A percentile compares a stretch with the other conserved stretches of the same genome.
These are phyloP conservation scores for Drosophila simulans DNA, from an alignment of 1,140 invertebrate species.

Conservation along the genomic window DNA sequence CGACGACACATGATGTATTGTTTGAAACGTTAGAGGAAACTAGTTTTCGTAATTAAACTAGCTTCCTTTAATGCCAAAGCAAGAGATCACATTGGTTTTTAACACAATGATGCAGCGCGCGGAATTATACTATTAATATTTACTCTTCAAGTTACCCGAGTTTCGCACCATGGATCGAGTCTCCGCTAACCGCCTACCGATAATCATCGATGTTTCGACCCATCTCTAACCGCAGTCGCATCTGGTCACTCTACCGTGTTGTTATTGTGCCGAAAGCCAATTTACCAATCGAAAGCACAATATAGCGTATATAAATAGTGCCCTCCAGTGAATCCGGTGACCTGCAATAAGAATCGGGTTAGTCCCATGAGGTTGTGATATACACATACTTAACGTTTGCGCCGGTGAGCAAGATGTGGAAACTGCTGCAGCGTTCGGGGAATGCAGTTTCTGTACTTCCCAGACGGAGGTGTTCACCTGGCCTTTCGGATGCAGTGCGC, in stretches of 20 bases:
- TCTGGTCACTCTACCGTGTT: neutral
- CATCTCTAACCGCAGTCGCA: too few species aligned
- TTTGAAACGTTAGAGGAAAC: too few species aligned
- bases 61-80: too few species aligned
- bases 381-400: neutral
- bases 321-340: neutral
- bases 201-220: too few species aligned
- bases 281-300: neutral
- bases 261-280: neutral
- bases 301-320: neutral
- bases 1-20: too few species aligned
- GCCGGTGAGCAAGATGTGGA: conserved; percentile 4
- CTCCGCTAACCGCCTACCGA: too few species aligned
- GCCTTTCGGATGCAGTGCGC: neutral
- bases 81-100: too few species aligned
- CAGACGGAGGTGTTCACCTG: neutral
- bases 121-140: too few species aligned
- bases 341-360: neutral
- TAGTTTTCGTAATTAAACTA: too few species aligned
- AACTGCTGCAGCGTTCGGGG: neutral
- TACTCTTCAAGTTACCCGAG: too few species aligned
- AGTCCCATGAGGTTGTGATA: neutral
- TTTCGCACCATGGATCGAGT: too few species aligned
- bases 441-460: neutral
- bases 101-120: too few species aligned